These are phyloP conservation scores for Drosophila pseudotakahashii DNA, from an alignment of 2,888 invertebrate species.

Conservation along the genomic window DNA sequence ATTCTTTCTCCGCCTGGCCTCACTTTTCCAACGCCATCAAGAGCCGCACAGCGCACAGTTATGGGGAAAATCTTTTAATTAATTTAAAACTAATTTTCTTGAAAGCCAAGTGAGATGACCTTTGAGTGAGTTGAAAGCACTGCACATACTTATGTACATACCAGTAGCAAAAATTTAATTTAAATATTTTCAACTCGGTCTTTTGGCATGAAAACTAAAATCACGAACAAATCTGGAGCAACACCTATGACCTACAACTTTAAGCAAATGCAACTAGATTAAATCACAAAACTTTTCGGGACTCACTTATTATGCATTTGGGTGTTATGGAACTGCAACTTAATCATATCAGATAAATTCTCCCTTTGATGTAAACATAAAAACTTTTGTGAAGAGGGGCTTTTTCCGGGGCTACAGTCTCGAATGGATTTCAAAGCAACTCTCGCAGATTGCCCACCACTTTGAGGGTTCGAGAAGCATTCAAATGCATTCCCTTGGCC, in stretches of 20 bases:
- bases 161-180: constrained; percentile 23
- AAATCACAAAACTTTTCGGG: constrained; percentile 10
- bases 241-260: constrained; percentile 9
- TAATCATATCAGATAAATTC: constrained; percentile 33
- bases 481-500: constrained; percentile 13
- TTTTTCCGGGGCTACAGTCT: constrained; percentile 32
- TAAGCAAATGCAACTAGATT: constrained; percentile 1
- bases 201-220: constrained; percentile 9
- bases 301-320: constrained; percentile 9
- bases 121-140: constrained; percentile 35
- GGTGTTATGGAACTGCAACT: constrained; percentile 27
- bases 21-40: constrained; percentile 28
- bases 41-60: constrained; percentile 32
- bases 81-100: constrained; percentile 51
- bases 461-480: constrained; percentile 30
- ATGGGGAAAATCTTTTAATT: constrained; percentile 51
- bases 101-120: constrained; percentile 42
- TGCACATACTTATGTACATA: constrained; percentile 14
- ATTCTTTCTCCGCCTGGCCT: constrained; percentile 21
- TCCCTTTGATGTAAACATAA: constrained; percentile 29
- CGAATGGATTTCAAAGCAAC: constrained; percentile 21
- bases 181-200: constrained; percentile 26
- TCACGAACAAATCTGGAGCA: constrained; percentile 8
- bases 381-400: constrained; percentile 8
- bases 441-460: constrained; percentile 22